phyloP scores from a whole-genome alignment of 2,888 invertebrate species.

The Oasisia sp. region DNA sequence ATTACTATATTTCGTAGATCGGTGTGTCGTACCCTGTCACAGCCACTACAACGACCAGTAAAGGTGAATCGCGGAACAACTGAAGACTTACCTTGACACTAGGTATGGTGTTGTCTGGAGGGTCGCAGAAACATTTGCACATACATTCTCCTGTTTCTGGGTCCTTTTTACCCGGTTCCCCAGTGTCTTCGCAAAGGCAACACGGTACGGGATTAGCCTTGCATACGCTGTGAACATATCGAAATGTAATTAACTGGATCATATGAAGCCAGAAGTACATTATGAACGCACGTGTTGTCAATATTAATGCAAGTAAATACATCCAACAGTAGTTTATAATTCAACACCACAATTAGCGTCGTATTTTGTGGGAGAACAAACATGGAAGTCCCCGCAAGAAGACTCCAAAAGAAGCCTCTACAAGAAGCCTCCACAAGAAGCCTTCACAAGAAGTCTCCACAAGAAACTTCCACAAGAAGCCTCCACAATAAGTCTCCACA shows the following conservation, averaged over 20 bases:
- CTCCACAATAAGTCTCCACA: too few relatives aligned
- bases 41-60: background rate
- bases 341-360: too few relatives aligned
- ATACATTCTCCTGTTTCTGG: constrained; percentile 17
- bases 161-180: constrained; percentile 17
- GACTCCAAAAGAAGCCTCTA: too few relatives aligned
- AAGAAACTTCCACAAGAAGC: too few relatives aligned
- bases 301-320: background rate
- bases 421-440: too few relatives aligned
- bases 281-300: background rate
- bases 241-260: background rate
- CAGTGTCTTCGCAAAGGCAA: background rate
- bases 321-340: background rate
- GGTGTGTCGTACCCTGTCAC: background rate
- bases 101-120: background rate
- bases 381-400: too few relatives aligned
- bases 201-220: background rate
- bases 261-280: background rate
- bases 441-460: too few relatives aligned
- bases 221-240: background rate
- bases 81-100: background rate
- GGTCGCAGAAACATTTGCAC: constrained; percentile 25
- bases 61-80: too few relatives aligned
- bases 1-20: background rate
- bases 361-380: too few relatives aligned